phyloP scores from a whole-genome alignment of 2,113 vertebrate species.

The Maccullochella peelii region DNA sequence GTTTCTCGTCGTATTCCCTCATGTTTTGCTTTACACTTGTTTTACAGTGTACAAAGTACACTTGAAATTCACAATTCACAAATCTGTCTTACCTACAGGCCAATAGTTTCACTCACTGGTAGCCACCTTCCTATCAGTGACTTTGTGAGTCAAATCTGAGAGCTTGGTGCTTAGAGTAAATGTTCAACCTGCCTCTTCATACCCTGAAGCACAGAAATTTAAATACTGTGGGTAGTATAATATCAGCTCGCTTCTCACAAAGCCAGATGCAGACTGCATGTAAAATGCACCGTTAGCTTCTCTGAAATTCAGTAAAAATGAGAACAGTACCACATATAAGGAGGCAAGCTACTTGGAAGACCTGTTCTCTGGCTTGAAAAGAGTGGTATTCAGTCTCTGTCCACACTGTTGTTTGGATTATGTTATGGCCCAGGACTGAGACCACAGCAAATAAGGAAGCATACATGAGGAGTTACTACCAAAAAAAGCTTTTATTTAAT shows the following conservation, averaged over 20 bases:
- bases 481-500: too few species aligned
- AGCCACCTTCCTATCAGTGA: background rate
- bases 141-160: conserved; percentile 1
- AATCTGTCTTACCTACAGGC: conserved; percentile 4
- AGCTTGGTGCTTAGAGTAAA: background rate
- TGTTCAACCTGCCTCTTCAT: background rate
- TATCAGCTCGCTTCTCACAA: conserved; percentile 12
- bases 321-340: background rate
- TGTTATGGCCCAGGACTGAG: too few species aligned
- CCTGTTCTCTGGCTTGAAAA: background rate
- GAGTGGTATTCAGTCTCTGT: background rate
- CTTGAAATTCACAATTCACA: background rate
- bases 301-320: background rate
- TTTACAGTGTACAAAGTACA: too few species aligned
- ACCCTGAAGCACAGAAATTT: conserved; percentile 9
- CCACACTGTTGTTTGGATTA: background rate
- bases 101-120: background rate
- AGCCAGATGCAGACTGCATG: conserved; percentile 25
- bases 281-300: background rate
- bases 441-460: too few species aligned
- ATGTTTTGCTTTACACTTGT: background rate
- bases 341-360: background rate
- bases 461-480: too few species aligned
- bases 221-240: conserved; percentile 11
- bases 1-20: background rate